Evolutionary conservation across 2,113 vertebrate genomes (phyloP).

Genomic region (Candoia aspera): DNA sequence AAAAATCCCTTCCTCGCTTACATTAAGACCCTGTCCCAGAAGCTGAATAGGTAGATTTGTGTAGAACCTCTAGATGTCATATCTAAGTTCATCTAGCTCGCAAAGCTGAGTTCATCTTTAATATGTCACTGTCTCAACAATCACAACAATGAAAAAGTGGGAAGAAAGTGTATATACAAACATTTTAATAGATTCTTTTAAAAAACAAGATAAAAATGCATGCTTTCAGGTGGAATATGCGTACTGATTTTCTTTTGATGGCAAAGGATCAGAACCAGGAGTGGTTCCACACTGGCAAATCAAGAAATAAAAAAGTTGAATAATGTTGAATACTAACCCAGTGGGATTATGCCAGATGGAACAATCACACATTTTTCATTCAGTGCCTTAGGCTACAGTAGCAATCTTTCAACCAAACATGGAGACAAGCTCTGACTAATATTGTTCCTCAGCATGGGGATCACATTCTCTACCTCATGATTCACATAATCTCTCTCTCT

Average conservation of each 20-base stretch:
- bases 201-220: background rate
- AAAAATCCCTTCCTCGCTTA: background rate
- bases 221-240: too few species aligned
- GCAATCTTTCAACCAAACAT: background rate
- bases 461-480: background rate
- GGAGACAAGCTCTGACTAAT: background rate
- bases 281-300: background rate
- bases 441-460: background rate
- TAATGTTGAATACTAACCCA: background rate
- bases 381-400: too few species aligned
- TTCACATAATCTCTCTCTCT: background rate
- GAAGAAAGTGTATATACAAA: background rate
- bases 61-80: rapidly evolving
- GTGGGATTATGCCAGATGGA: too few species aligned
- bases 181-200: background rate
- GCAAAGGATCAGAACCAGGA: background rate
- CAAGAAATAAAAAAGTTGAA: background rate
- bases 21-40: background rate
- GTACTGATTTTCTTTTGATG: background rate
- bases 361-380: background rate
- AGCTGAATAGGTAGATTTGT: background rate
- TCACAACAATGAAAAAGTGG: background rate
- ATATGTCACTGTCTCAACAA: background rate
- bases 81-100: background rate
- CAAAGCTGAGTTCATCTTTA: background rate